Percentiles rank a stretch among this genome's conserved stretches.
Conservation (phyloP, 2,113 vertebrate species). For the Gorsachius goisagi region DNA sequence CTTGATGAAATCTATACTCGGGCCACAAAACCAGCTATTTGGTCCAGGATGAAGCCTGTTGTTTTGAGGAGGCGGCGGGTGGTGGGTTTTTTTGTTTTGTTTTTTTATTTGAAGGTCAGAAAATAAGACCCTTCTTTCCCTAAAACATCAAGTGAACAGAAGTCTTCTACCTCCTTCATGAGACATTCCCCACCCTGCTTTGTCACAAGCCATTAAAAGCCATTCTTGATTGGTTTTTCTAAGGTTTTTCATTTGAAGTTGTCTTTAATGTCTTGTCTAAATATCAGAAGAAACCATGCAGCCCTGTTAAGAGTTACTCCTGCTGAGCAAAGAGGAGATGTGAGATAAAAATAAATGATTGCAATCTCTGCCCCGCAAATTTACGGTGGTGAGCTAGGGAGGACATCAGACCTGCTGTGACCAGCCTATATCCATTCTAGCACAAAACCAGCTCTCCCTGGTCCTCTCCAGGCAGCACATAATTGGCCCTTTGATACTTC, state of each 20-base stretch:
- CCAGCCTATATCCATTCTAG: neutral
- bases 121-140: neutral
- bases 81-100: no score
- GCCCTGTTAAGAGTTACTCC: neutral
- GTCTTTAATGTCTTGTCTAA: neutral
- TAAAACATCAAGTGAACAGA: neutral
- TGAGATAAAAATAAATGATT: neutral
- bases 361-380: neutral
- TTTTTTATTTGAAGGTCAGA: neutral
- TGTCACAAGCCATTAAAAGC: neutral
- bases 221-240: neutral
- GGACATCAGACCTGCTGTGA: neutral
- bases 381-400: neutral
- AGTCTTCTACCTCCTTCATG: neutral
- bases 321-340: neutral
- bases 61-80: neutral
- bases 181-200: neutral
- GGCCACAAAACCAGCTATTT: neutral
- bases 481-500: constrained; percentile 8
- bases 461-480: neutral
- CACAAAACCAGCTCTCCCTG: neutral
- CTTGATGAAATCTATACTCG: neutral
- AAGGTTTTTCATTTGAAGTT: neutral
- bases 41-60: neutral
- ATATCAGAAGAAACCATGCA: neutral